A percentile compares a stretch with the other conserved stretches of the same genome.
phyloP scores from a whole-genome alignment of 2,888 invertebrate genomes.

The Synergus itoensis region DNA sequence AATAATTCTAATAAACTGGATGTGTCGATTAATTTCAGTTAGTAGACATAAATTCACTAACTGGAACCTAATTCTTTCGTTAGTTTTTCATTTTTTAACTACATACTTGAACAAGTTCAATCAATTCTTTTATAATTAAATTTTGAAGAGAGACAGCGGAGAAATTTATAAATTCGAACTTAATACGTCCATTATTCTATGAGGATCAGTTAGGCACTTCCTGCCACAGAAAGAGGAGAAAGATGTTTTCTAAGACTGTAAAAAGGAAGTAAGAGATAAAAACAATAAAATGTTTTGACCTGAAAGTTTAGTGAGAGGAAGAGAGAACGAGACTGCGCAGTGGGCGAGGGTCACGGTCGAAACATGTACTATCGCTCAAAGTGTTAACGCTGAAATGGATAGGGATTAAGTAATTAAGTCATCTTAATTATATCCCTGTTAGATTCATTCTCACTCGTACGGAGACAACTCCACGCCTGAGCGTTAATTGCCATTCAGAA shows the following conservation, averaged over 20 bases:
- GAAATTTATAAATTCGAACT: not conserved
- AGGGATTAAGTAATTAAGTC: slow-evolving; percentile 73
- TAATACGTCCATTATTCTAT: not conserved
- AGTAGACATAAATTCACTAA: too few relatives aligned
- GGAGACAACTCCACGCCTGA: slow-evolving; percentile 13
- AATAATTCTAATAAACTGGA: too few relatives aligned
- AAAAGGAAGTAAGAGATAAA: slow-evolving; percentile 1
- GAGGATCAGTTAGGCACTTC: not conserved
- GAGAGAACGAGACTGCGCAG: slow-evolving; percentile 35
- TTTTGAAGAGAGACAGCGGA: too few relatives aligned
- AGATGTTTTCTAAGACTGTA: not conserved
- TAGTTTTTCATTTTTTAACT: too few relatives aligned
- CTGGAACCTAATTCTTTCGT: too few relatives aligned
- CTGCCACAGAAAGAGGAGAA: not conserved
- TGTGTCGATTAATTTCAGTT: too few relatives aligned
- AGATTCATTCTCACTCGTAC: slow-evolving; percentile 51
- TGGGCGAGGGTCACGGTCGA: slow-evolving; percentile 68
- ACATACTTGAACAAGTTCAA: too few relatives aligned
- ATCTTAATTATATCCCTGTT: slow-evolving; percentile 65
- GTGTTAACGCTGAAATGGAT: slow-evolving; percentile 61
- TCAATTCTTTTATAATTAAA: too few relatives aligned
- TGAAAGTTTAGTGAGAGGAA: not conserved
- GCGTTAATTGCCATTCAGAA: slow-evolving; percentile 54
- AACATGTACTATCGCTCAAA: slow-evolving; percentile 44
- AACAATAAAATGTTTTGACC: not conserved